Evolutionary conservation across 2,797 vertebrate genomes (phyloP), one percentile per base, ranked within the genome.

Genomic region (Paratrypauchen microcephalus): DNA sequence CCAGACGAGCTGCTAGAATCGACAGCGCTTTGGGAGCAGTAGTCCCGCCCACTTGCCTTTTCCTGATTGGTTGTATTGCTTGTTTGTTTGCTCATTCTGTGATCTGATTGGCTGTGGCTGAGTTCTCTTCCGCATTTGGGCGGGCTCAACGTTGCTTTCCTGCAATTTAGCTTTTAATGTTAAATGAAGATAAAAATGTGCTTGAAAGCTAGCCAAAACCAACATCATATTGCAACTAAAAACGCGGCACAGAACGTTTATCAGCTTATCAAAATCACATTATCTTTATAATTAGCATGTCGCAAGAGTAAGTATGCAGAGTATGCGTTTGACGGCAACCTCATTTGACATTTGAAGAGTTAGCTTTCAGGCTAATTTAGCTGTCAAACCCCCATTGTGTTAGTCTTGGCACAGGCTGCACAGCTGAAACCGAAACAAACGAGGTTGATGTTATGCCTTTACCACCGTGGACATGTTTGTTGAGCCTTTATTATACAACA

Each of bases 371-470:
- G 89, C 88, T 90, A 87, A 80, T 73, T 9, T 83, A 83, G 82
- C 85, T 91, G 90, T 91, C 87, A 90, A 91, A 89, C 67, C 79
- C 52, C 86, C 71, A 73, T 89, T 90, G 87, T 91, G 71, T 23
- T 23, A 45, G 36, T 54, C 39, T 11, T 41, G 73, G 39, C 61
- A 69, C 32, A 57, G 11, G 50, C 41, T 0, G 28, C 7, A 24
- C 6, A 28, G 66, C 65, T 62, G 66, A 82, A 86, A 85, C 70
- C 47, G 75, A 80, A 83, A 87, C 50, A 26, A 74, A 41, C 6
- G 7, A 21, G 36, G 8, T 36, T 7, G 24, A 16, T 52, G 11
- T 28, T 19, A 7, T 30, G 21, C 24, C 2, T 36, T 9, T 3
- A 23, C 0, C 26, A 26, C 21, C 16, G 6, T 59, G 3, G 9